Evolutionary conservation across 1,140 invertebrate species (phyloP).

Genomic region (Drosophila kurseongensis): DNA sequence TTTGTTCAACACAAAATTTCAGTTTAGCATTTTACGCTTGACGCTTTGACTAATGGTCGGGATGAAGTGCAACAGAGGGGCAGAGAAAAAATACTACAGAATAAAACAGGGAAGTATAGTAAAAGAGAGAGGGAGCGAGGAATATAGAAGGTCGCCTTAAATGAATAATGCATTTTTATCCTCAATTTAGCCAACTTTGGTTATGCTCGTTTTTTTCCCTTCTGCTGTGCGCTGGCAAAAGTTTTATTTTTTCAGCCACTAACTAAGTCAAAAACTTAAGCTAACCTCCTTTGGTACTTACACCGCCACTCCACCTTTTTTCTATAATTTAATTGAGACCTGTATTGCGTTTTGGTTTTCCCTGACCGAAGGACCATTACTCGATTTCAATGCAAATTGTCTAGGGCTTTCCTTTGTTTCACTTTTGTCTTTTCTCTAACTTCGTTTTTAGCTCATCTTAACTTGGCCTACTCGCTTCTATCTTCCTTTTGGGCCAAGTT

Average conservation of each 20-base stretch:
- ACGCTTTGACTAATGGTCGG: slow-evolving; percentile 71
- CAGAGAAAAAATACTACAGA: neutral
- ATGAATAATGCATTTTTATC: slow-evolving; percentile 79
- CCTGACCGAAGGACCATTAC: neutral
- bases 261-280: slow-evolving; percentile 50
- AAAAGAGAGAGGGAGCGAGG: neutral
- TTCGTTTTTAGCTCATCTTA: slow-evolving; percentile 15
- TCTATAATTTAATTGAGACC: slow-evolving; percentile 61
- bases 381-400: slow-evolving; percentile 68
- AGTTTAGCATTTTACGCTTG: slow-evolving; percentile 81
- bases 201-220: slow-evolving; percentile 13
- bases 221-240: slow-evolving; percentile 26
- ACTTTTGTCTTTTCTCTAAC: neutral
- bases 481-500: slow-evolving; percentile 49
- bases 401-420: slow-evolving; percentile 26
- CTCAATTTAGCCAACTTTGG: slow-evolving; percentile 69
- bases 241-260: slow-evolving; percentile 49
- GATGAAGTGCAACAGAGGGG: slow-evolving; percentile 4
- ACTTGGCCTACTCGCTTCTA: slow-evolving; percentile 24
- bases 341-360: slow-evolving; percentile 3
- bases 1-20: slow-evolving; percentile 80
- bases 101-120: neutral
- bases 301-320: neutral
- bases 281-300: neutral
- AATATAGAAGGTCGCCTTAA: slow-evolving; percentile 12